These are phyloP conservation scores for Stratiomys singularior DNA, from an alignment of 2,888 invertebrate genomes.

Conservation along the genomic window DNA sequence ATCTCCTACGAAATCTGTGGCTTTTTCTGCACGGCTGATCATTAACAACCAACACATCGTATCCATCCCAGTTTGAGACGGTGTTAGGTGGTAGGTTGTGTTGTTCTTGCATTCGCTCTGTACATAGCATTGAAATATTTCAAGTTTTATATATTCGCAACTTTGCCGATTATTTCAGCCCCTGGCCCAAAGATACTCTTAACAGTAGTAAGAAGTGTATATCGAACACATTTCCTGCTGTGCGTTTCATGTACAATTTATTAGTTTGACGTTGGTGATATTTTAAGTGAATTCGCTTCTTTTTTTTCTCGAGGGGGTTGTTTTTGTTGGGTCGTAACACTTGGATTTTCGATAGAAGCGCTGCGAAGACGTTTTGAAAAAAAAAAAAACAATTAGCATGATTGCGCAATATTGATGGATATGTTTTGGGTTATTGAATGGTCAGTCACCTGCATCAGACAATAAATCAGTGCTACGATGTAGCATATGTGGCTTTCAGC, in stretches of 20 bases:
- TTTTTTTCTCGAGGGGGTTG: neutral
- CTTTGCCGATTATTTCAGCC: neutral
- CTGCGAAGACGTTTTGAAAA: no score
- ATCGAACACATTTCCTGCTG: neutral
- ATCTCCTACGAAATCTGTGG: neutral
- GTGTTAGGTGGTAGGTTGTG: neutral
- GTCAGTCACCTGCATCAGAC: neutral
- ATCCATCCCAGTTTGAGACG: neutral
- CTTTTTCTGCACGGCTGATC: constrained; percentile 43
- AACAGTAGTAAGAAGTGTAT: constrained; percentile 11
- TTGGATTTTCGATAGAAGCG: no score
- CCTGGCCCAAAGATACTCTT: neutral
- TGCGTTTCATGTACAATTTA: neutral
- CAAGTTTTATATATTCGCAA: neutral
- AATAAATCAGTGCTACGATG: no score
- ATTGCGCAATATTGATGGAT: no score
- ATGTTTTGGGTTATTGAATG: neutral
- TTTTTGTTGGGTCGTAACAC: no score
- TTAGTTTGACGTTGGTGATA: neutral
- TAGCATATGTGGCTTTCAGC: no score
- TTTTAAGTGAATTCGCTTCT: neutral
- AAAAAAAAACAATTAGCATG: no score
- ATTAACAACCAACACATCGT: neutral
- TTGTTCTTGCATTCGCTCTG: constrained; percentile 20
- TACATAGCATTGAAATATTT: neutral